These are phyloP conservation scores for Prionailurus bengalensis DNA, from an alignment of 2,113 vertebrate genomes.

Conservation along the genomic window DNA sequence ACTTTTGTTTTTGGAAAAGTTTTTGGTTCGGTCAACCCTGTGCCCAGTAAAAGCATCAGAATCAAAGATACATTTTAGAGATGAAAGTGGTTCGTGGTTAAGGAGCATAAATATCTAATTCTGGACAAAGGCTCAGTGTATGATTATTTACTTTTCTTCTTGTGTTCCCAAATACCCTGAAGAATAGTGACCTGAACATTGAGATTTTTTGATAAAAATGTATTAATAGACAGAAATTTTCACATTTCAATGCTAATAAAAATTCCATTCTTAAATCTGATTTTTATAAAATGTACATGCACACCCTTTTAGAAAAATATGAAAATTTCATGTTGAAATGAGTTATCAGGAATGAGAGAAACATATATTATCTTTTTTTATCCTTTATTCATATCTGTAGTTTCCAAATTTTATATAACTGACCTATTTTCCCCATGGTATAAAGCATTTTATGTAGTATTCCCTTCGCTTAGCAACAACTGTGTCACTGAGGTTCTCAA, in stretches of 20 bases:
- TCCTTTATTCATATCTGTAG: not conserved
- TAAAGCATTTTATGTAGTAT: not conserved
- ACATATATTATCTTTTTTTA: not conserved
- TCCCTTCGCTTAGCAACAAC: not conserved
- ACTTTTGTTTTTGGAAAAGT: no score
- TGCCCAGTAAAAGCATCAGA: not conserved
- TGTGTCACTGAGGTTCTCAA: not conserved
- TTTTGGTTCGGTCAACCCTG: not conserved
- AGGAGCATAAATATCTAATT: not conserved
- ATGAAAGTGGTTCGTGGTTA: fast-evolving
- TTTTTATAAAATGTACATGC: not conserved
- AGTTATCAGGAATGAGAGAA: not conserved
- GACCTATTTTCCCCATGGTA: not conserved
- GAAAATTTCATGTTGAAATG: not conserved
- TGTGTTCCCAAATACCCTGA: not conserved
- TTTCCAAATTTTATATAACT: not conserved
- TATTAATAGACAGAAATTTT: not conserved
- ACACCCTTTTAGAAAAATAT: not conserved
- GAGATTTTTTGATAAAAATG: not conserved
- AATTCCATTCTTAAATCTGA: not conserved
- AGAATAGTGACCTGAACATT: not conserved
- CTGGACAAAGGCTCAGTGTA: not conserved
- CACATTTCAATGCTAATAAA: not conserved
- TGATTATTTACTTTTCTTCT: not conserved
- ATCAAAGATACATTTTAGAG: no score